Base-by-base conservation (phyloP, 2,888 invertebrate species). In the Pyrgus malvae region DNA sequence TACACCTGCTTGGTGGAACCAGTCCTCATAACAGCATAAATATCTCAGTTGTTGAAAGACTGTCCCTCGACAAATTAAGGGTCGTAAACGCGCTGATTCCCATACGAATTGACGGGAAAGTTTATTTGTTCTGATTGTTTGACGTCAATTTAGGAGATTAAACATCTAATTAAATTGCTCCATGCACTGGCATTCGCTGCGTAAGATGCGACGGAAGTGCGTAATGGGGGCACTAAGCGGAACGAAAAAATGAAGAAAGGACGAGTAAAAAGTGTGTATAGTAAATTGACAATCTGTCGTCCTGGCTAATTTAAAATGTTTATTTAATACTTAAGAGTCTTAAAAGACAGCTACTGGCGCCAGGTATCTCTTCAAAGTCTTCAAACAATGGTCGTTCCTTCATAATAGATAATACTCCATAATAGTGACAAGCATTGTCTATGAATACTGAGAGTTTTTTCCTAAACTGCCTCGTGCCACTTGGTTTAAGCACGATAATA, bases 191-290 rank as follows among this genome's bases (percentile, higher is more conserved):
- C 76, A 78, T 80, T 61, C 54, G 50, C 55, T 66, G 64, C 60
- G 60, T 60, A 74, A 73, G 70, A 76, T 66, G 68, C 70, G 69
- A 74, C 83, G 88, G 88, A 88, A 82, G 85, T 84, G 79, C 80
- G 80, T 74, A 81, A 79, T 77, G 69, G 68, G 71, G 72, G 74
- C 72, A 73, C 61, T 64, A 37, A 45, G 41, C 59, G 68, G 69
- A 71, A 62, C 53, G 58, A 53, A 64, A 66, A 70, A 48, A 21
- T 33, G 45, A 41, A 54, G 31, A 21, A 23, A 41, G 31, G 45
- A 21, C 27, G 45, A 41, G 50, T 31, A 21, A 23, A 41, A 27
- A 35, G 33, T 14, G 11, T 8, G 0, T 19, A 27, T 17, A 55
- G 41, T 55, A 25, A 54, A 49, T 56, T 45, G 46, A 27, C 40